Percentiles rank a stretch among this genome's conserved stretches.
Conservation (phyloP, 2,888 invertebrate species). For the Drosophila anomalata region DNA sequence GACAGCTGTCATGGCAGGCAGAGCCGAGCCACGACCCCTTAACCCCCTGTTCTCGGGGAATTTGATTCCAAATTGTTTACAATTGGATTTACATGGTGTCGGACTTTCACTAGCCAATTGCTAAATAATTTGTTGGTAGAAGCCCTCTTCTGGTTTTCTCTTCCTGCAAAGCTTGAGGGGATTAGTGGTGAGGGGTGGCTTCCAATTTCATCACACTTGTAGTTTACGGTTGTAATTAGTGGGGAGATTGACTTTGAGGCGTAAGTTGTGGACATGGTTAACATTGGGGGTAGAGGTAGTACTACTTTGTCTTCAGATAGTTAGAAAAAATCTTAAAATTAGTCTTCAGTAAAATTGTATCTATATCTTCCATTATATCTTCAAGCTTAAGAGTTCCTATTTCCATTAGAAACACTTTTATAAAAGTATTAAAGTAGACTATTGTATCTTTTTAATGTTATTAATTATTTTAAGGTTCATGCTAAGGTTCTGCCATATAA, state of each 20-base stretch:
- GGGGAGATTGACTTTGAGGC: slow-evolving; percentile 48
- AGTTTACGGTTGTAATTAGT: slow-evolving; percentile 31
- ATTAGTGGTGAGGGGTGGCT: slow-evolving; percentile 13
- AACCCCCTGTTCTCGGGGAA: slow-evolving; percentile 33
- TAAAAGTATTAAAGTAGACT: no score
- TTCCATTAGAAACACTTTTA: no score
- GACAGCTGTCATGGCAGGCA: slow-evolving; percentile 61
- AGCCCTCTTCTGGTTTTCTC: slow-evolving; percentile 25
- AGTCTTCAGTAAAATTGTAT: no score
- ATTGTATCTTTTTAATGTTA: no score
- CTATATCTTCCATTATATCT: no score
- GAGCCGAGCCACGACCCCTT: slow-evolving; percentile 29
- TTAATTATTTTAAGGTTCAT: no score
- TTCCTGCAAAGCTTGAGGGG: slow-evolving; percentile 5
- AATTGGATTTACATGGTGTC: slow-evolving; percentile 66
- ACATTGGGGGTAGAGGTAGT: neutral
- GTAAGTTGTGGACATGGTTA: neutral
- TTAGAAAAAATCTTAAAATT: no score
- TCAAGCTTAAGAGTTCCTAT: no score
- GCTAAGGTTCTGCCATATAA: no score
- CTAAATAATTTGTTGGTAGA: slow-evolving; percentile 47
- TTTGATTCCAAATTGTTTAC: slow-evolving; percentile 69
- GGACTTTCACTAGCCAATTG: slow-evolving; percentile 48
- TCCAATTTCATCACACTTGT: slow-evolving; percentile 15
- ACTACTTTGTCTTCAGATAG: no score